Base-by-base conservation (phyloP, 23 tunicate species). In the Trididemnum clinides region DNA sequence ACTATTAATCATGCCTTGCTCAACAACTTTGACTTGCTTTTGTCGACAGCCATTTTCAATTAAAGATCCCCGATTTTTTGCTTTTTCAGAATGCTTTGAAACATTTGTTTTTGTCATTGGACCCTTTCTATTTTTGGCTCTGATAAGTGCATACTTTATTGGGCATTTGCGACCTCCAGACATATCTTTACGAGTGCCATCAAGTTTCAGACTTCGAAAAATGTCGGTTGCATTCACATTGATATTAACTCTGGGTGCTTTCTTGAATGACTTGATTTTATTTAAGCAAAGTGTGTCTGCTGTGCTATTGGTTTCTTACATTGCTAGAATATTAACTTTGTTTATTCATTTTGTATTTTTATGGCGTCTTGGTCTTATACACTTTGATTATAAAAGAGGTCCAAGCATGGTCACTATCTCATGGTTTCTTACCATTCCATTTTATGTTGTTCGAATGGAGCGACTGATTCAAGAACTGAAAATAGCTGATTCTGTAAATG, bases 71-170 rank as follows among this genome's bases (percentile, higher is more conserved):
- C n/a, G 77, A n/a, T 63, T 31, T 29, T 81, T 54, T 20, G 33
- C 87, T 28, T 94, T 94, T 79, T 89, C 98, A 2, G 29, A 33
- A 22, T 94, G 98, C 63, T 94, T 94, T 72, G 90, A 94, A 85
- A 72, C 88, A 0, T 65, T 89, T 18, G 72, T 74, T 23, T 89
- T 94, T 72, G 88, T 74, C 1, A 37, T 85, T 20, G 80, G 51
- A 21, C 98, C 98, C 0, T 94, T 94, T 64, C 27, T 66, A 28
- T 31, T 94, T 15, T 51, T 94, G 28, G 90, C 90, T 21, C 36
- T 72, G 7, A 80, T 88, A 18, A 89, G 94, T 57, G 74, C 94
- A 39, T 94, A 51, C 50, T 94, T 81, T 51, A 82, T 94, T 39
- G 98, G 98, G 5, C 71, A 35, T 21, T 51, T 94, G 20, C 77